phyloP scores from a whole-genome alignment of 2,113 vertebrate species.

The Sciurus niger region DNA sequence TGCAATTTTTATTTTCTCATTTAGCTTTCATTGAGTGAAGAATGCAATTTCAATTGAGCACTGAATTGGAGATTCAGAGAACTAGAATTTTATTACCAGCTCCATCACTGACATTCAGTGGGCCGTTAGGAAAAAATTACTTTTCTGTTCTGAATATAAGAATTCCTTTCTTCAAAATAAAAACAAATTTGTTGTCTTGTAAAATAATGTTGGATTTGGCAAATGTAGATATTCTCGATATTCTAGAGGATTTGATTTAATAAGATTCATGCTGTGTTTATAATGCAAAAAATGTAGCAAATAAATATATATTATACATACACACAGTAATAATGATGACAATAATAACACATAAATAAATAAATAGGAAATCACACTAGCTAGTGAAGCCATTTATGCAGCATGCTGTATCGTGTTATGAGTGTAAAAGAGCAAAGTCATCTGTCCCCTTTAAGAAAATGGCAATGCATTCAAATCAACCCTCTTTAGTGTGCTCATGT shows the following conservation, averaged over 20 bases:
- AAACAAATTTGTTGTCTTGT: slow-evolving; percentile 6
- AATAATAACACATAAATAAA: background rate
- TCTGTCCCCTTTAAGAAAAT: background rate
- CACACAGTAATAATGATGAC: background rate
- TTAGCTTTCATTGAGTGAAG: slow-evolving; percentile 67
- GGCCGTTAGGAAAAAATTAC: slow-evolving; percentile 65
- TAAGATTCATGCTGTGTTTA: slow-evolving; percentile 37
- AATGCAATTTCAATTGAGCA: slow-evolving; percentile 63
- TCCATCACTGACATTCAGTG: slow-evolving; percentile 66
- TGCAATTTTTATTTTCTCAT: slow-evolving; percentile 66
- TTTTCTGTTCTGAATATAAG: slow-evolving; percentile 54
- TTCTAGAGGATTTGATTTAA: slow-evolving; percentile 47
- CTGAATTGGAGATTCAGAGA: slow-evolving; percentile 59
- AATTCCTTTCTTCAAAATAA: slow-evolving; percentile 68
- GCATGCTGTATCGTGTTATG: background rate
- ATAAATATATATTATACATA: background rate
- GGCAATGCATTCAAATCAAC: background rate
- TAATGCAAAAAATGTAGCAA: background rate
- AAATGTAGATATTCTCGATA: slow-evolving; percentile 18
- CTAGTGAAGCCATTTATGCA: background rate
- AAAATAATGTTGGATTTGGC: slow-evolving; percentile 51
- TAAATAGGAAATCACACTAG: background rate
- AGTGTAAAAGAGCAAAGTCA: background rate
- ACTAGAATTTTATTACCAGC: slow-evolving; percentile 51
- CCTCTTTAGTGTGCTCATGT: background rate